Conservation (phyloP, 2,888 invertebrate genomes). For the Drosophila vallismaia region DNA sequence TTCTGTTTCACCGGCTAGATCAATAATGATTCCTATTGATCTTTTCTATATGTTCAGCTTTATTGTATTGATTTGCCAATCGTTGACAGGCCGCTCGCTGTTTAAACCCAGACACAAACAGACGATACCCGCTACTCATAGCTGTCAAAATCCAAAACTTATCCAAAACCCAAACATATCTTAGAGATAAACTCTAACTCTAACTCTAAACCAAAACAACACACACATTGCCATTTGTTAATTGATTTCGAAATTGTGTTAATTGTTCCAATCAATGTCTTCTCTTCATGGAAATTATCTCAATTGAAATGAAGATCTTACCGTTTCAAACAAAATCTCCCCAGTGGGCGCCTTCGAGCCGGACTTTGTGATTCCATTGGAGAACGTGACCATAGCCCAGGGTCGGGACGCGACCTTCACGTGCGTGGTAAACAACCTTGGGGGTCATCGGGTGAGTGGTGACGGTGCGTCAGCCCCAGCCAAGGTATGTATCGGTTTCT, state of each 20-base stretch:
- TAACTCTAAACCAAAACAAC: background rate
- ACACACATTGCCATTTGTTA: constrained; percentile 8
- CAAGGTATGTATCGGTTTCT: constrained; percentile 91
- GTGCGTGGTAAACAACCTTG: constrained; percentile 91
- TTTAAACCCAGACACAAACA: background rate
- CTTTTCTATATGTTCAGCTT: constrained; percentile 32
- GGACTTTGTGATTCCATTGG: constrained; percentile 89
- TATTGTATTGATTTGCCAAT: constrained; percentile 44
- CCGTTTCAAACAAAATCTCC: constrained; percentile 82
- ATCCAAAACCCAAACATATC: no score
- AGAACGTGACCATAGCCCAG: constrained; percentile 91
- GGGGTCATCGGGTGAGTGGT: constrained; percentile 95
- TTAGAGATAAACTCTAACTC: no score
- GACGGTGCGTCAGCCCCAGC: constrained; percentile 89
- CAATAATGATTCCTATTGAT: constrained; percentile 9
- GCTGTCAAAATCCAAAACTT: no score
- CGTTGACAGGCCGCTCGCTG: constrained; percentile 40
- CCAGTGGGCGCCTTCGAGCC: constrained; percentile 89
- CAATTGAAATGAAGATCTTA: constrained; percentile 80
- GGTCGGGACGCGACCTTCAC: constrained; percentile 91
- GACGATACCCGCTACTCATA: no score
- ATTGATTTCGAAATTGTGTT: constrained; percentile 58
- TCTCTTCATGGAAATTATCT: constrained; percentile 67
- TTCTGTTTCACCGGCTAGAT: constrained; percentile 15
- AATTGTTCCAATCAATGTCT: constrained; percentile 69